phyloP scores from a whole-genome alignment of 2,797 vertebrate species.

The Scomberomorus guttatus region DNA sequence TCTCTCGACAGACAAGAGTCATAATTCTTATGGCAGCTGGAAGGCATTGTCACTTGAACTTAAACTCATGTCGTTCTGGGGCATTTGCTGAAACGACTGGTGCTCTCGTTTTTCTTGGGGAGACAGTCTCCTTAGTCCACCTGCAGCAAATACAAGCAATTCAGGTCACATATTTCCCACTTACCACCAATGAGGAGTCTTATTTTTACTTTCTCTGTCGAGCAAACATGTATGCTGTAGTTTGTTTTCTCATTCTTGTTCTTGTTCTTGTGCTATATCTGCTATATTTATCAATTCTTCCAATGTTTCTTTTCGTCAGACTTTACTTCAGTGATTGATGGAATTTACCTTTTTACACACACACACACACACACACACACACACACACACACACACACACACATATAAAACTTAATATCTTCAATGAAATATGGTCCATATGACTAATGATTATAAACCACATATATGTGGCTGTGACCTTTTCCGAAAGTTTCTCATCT shows the following conservation, averaged over 20 bases:
- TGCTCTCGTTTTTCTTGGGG: too few species aligned
- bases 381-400: neutral
- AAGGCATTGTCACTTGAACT: too few species aligned
- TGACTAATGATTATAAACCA: neutral
- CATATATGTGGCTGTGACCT: too few species aligned
- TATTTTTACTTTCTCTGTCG: neutral
- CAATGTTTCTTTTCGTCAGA: neutral
- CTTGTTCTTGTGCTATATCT: neutral
- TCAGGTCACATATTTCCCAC: slow-evolving; percentile 8
- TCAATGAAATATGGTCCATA: neutral
- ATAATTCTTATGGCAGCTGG: too few species aligned
- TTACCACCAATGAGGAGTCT: neutral
- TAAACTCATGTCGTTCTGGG: too few species aligned
- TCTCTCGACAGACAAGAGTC: too few species aligned
- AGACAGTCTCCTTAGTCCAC: neutral
- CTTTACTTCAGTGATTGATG: neutral
- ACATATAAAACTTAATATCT: neutral
- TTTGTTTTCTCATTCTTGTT: neutral
- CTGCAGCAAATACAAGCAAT: neutral
- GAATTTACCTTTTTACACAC: neutral
- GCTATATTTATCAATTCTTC: neutral
- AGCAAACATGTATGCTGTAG: neutral
- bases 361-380: too few species aligned
- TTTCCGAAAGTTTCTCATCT: neutral
- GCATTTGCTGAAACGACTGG: too few species aligned